phyloP scores from a whole-genome alignment of 2,888 invertebrate species.

The Calameuta filiformis region DNA sequence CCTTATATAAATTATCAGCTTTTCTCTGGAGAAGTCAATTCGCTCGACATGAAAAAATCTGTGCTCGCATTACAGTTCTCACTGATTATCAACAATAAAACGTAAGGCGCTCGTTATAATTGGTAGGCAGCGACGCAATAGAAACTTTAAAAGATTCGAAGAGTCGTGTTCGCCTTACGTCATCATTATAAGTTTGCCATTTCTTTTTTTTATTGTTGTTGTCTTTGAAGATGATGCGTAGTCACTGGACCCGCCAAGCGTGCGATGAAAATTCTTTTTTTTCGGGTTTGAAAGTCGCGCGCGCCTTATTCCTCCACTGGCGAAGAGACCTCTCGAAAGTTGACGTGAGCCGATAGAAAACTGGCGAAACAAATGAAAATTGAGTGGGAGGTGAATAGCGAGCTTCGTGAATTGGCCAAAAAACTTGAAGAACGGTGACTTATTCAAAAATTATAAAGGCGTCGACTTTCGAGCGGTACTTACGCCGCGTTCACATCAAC shows the following conservation, averaged over 20 bases:
- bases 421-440: neutral
- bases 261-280: conserved; percentile 36
- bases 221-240: conserved; percentile 13
- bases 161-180: conserved; percentile 11
- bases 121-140: conserved; percentile 55
- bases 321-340: neutral
- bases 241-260: neutral
- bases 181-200: neutral
- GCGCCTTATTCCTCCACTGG: conserved; percentile 24
- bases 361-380: neutral
- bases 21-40: neutral
- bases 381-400: neutral
- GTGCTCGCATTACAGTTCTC: conserved; percentile 31
- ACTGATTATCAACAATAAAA: neutral
- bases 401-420: neutral
- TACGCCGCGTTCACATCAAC: neutral
- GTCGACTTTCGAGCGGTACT: neutral
- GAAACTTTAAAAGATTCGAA: conserved; percentile 43
- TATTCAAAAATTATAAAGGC: neutral
- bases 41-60: conserved; percentile 12
- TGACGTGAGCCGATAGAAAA: neutral
- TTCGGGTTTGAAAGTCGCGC: conserved; percentile 43
- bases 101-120: conserved; percentile 32
- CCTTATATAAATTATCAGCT: neutral
- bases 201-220: neutral